phyloP scores from a whole-genome alignment of 2,888 invertebrate genomes.

The Yponomeuta cagnagella region DNA sequence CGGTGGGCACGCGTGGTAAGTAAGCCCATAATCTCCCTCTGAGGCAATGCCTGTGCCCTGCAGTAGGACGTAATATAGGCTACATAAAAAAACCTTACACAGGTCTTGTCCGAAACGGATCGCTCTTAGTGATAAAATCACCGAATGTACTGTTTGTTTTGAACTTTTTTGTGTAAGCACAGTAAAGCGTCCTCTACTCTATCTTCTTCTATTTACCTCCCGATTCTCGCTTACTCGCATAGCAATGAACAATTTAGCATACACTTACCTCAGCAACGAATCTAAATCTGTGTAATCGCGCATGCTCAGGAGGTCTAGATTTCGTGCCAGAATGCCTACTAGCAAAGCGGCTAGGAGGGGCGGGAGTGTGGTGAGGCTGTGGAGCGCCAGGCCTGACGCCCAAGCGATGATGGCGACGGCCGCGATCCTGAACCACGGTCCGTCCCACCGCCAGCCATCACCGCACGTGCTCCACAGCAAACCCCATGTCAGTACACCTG shows the following conservation, averaged over 20 bases:
- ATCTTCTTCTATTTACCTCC: no score
- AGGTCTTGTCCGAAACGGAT: no score
- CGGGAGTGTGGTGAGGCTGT: slow-evolving; percentile 48
- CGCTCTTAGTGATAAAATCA: no score
- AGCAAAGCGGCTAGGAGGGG: slow-evolving; percentile 53
- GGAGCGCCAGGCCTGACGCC: slow-evolving; percentile 45
- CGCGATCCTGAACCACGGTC: slow-evolving; percentile 47
- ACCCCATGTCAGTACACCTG: slow-evolving; percentile 54
- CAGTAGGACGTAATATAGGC: no score
- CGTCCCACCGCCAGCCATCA: slow-evolving; percentile 51
- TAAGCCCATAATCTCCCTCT: no score
- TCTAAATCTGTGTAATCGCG: slow-evolving; percentile 49
- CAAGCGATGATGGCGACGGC: slow-evolving; percentile 47
- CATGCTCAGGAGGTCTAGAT: slow-evolving; percentile 57
- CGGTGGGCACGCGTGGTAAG: no score
- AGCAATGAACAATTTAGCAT: background rate
- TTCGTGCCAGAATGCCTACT: slow-evolving; percentile 54
- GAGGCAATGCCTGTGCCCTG: no score
- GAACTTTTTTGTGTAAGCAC: no score
- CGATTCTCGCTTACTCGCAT: no score
- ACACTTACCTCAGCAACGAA: slow-evolving; percentile 48
- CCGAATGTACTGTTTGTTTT: no score
- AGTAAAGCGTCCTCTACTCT: no score
- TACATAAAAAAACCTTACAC: no score
- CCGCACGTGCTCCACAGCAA: slow-evolving; percentile 50